Base-by-base conservation (phyloP, 2,797 vertebrate genomes). In the Notolabrus celidotus region DNA sequence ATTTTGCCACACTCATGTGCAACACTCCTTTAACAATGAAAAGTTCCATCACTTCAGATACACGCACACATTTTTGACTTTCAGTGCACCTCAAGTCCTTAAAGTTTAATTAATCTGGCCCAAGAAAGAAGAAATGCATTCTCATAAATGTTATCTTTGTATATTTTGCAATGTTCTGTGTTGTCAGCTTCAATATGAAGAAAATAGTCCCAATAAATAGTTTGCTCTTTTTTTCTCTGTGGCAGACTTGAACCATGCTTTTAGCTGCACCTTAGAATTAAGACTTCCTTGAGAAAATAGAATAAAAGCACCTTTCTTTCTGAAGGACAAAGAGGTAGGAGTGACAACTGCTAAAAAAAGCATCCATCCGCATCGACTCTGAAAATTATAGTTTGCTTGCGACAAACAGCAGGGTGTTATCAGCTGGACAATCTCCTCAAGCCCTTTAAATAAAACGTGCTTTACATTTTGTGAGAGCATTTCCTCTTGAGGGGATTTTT, bases 391-490 rank as follows among this genome's bases (percentile, higher is more conserved):
- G 78, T 73, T 74, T 84, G 54, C 55, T 33, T 4, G 46, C 38
- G 38, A 74, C 59, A 33, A 52, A 62, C 14, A 0, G 50, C 41
- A 3, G 67, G 63, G 38, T 72, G 73, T 83, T 77, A 79, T 89
- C 74, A 17, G 31, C 57, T 9, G 17, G 34, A 74, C 79, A 25
- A 77, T 86, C 83, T 85, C 50, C 39, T 42, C 47, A 39, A n/a
- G 38, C 41, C 61, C 78, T 77, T 33, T 47, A 79, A 87, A 82
- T 54, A 67, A 77, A 58, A 52, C 71, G 41, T 12, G 25, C 76
- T 80, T 74, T 68, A 72, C 75, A 82, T 80, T 77, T 81, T 45
- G 61, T 63, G 38, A 62, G 84, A 73, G 73, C 71, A 53, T 55
- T 64, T 74, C 74, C 79, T 76, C 49, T 45, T 29, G 20, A 49